phyloP scores from a whole-genome alignment of 2,797 vertebrate genomes.

The Epinephelus awoara region DNA sequence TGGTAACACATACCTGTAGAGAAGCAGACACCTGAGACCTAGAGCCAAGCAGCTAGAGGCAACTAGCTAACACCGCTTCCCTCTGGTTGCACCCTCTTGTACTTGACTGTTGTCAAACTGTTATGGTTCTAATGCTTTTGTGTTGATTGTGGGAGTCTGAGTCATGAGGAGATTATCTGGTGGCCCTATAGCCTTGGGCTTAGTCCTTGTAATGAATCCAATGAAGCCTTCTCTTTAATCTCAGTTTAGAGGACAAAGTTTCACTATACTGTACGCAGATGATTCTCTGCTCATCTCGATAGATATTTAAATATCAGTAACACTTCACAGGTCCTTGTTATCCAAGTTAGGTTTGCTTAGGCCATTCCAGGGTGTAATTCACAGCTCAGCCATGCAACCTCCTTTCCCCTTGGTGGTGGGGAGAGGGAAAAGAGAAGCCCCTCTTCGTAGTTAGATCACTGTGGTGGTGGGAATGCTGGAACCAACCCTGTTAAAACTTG shows the following conservation, averaged over 20 bases:
- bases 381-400: conserved; percentile 68
- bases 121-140: conserved; percentile 81
- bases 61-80: conserved; percentile 62
- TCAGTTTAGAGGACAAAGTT: conserved; percentile 66
- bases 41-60: conserved; percentile 72
- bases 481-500: conserved; percentile 85
- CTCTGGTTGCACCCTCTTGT: conserved; percentile 73
- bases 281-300: conserved; percentile 59
- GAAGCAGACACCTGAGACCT: conserved; percentile 81
- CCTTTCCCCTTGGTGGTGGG: conserved; percentile 54
- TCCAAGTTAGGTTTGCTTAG: conserved; percentile 34
- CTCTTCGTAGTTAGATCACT: conserved; percentile 72
- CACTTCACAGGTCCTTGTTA: conserved; percentile 37
- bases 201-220: conserved; percentile 79
- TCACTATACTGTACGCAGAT: conserved; percentile 49
- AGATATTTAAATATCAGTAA: conserved; percentile 65
- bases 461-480: conserved; percentile 79
- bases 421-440: conserved; percentile 63
- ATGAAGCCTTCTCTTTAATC: conserved; percentile 77
- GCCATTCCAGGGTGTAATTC: conserved; percentile 61
- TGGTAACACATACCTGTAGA: conserved; percentile 85
- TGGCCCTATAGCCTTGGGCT: conserved; percentile 73
- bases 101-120: conserved; percentile 84
- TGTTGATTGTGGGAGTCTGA: conserved; percentile 83
- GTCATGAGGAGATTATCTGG: conserved; percentile 80